phyloP scores from a whole-genome alignment of 2,888 invertebrate genomes.

The Drosophila picticornis region DNA sequence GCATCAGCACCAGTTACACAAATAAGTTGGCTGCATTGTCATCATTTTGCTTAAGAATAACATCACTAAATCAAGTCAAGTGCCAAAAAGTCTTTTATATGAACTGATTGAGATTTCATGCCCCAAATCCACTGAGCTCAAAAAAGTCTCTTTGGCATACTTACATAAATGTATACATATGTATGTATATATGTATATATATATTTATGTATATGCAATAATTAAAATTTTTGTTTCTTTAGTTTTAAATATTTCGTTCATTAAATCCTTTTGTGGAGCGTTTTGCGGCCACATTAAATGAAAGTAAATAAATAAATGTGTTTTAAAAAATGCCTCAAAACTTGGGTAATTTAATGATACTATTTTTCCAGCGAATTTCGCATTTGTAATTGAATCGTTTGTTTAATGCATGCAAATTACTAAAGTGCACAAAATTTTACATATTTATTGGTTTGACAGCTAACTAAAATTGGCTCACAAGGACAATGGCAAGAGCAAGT shows the following conservation, averaged over 20 bases:
- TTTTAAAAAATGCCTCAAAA: background rate
- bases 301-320: background rate
- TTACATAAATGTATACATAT: background rate
- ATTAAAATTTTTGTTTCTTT: background rate
- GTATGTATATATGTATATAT: background rate
- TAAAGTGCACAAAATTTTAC: background rate
- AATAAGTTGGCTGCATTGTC: background rate
- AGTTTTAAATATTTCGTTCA: background rate
- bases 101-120: background rate
- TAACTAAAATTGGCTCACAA: conserved; percentile 6
- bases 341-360: background rate
- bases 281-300: background rate
- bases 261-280: background rate
- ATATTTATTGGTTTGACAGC: conserved; percentile 4
- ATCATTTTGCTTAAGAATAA: background rate
- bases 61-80: background rate
- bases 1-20: background rate
- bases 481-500: conserved; percentile 7
- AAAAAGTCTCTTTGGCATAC: background rate
- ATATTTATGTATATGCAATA: background rate
- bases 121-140: background rate
- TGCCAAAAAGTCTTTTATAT: background rate
- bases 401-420: background rate
- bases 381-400: background rate
- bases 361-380: background rate